Base-by-base conservation (phyloP, 2,888 invertebrate genomes). In the Drosophila affinis region DNA sequence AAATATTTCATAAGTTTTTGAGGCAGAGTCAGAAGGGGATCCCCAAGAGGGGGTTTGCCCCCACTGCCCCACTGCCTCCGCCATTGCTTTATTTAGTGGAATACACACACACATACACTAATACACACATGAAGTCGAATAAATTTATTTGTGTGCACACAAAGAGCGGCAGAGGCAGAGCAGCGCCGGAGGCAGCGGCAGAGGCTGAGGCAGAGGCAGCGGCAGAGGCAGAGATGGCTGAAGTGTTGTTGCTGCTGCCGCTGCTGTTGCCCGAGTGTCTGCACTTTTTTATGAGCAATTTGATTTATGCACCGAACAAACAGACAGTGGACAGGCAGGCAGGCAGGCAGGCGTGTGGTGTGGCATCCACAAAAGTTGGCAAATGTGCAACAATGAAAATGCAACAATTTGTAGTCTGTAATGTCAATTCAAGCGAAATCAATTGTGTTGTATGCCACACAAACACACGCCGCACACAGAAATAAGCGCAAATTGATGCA, bases 201-300 rank as follows among this genome's bases (percentile, higher is more conserved):
- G 17, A 21, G 21, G 21, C 21, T 2, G 21, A 3, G 3, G 3
- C 32, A 32, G 10, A 9, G 34, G 4, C 34, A n/a, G n/a, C 44
- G 27, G 7, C 21, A 32, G 17, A 18, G 48, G 27, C 24, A n/a
- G 58, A 52, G 46, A 9, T 27, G 47, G 6, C 59, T 64, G 24
- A 54, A 39, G 39, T 48, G 5, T 18, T 45, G 29, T 54, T 51
- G 51, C 58, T 52, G 54, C 17, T 61, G 62, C 27, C 6, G 27
- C 10, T 21, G 3, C 12, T 24, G 53, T 27, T 58, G 60, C 46
- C 59, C 51, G 49, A 46, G 29, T 51, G 46, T 64, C 62, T 64
- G 62, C 54, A 62, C 55, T 57, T 68, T 68, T 81, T 68, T 78
- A 68, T 78, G 70, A 67, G 68, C 73, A 68, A 62, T 79, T 76